Conservation (phyloP, 2,888 invertebrate genomes). For the Nomada lathburiana region DNA sequence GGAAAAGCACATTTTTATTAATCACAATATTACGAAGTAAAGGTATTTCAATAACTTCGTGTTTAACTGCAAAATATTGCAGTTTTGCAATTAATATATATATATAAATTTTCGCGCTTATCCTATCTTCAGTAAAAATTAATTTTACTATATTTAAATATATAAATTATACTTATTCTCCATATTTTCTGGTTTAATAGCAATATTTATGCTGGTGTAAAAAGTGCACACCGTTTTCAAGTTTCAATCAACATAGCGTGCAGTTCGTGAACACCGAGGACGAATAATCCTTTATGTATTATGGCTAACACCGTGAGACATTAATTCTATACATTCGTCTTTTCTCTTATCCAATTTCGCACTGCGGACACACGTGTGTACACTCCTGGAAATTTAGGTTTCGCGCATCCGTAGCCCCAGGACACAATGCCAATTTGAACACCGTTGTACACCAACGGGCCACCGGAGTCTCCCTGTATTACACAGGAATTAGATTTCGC, state of each 20-base stretch:
- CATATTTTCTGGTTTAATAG: background rate
- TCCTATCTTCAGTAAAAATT: background rate
- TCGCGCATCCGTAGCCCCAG: slow-evolving; percentile 79
- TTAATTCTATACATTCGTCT: slow-evolving; percentile 56
- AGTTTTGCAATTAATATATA: too few species aligned
- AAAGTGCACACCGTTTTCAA: background rate
- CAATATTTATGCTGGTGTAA: background rate
- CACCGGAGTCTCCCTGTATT: slow-evolving; percentile 79
- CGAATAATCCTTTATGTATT: slow-evolving; percentile 25
- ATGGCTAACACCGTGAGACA: slow-evolving; percentile 19
- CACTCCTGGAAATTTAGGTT: slow-evolving; percentile 79
- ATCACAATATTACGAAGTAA: too few species aligned
- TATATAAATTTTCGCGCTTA: too few species aligned
- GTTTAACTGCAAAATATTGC: too few species aligned
- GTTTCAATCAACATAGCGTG: background rate
- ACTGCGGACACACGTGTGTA: slow-evolving; percentile 78
- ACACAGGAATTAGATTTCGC: background rate
- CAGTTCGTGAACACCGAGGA: background rate
- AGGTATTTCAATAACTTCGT: too few species aligned
- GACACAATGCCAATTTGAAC: slow-evolving; percentile 80
- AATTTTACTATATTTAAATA: background rate
- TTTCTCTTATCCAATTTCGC: slow-evolving; percentile 72
- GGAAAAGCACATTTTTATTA: too few species aligned
- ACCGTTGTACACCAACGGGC: slow-evolving; percentile 76
- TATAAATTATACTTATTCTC: background rate